These are phyloP conservation scores for Prionailurus bengalensis DNA, from an alignment of 2,113 vertebrate genomes.

Conservation along the genomic window DNA sequence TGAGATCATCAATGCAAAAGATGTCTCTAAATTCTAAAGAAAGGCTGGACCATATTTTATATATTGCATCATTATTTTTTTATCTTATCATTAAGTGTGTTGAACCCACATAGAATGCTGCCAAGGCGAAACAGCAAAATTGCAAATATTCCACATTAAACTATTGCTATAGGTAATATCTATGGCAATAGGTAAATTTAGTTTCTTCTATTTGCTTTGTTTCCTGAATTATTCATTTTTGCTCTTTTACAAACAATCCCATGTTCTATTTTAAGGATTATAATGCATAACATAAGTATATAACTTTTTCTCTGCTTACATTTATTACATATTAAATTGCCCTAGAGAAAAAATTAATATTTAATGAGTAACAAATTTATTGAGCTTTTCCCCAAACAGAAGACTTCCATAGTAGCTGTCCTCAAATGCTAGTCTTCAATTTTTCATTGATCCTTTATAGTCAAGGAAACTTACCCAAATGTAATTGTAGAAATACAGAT, in stretches of 20 bases:
- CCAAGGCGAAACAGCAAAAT: neutral
- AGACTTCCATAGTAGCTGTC: neutral
- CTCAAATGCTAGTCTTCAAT: constrained; percentile 41
- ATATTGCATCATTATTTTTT: neutral
- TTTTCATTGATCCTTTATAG: constrained; percentile 1
- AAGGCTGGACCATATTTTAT: neutral
- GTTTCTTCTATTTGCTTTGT: constrained; percentile 54
- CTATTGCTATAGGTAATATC: neutral
- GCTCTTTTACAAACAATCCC: constrained; percentile 59
- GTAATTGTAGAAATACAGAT: neutral
- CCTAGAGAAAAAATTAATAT: constrained; percentile 72
- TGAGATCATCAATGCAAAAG: neutral
- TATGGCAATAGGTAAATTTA: constrained; percentile 18
- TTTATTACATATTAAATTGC: constrained; percentile 69
- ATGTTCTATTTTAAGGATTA: constrained; percentile 56
- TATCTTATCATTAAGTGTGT: constrained; percentile 30
- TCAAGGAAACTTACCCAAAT: neutral
- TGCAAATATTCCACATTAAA: constrained; percentile 39
- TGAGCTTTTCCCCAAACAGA: constrained; percentile 29
- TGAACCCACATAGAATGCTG: neutral
- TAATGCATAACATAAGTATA: constrained; percentile 55
- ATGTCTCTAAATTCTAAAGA: constrained; percentile 7
- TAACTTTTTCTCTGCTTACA: constrained; percentile 44
- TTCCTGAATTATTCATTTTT: constrained; percentile 74
- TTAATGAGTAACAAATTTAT: constrained; percentile 57